phyloP scores from a whole-genome alignment of 2,888 invertebrate genomes.

The Lycia hirtaria region DNA sequence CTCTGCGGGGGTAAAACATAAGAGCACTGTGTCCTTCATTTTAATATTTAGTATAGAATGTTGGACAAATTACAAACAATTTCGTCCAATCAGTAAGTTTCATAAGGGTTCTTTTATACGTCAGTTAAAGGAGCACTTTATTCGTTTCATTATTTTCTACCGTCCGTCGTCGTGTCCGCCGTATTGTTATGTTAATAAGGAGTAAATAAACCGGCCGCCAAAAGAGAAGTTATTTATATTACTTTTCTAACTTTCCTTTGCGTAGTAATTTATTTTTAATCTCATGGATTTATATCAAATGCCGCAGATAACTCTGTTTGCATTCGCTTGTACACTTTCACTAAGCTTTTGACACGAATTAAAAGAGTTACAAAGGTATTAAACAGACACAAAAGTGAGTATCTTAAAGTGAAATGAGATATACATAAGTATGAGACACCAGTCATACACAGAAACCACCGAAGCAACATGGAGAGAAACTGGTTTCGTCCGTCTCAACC shows the following conservation, averaged over 20 bases:
- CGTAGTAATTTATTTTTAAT: constrained; percentile 7
- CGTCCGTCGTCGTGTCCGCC: constrained; percentile 12
- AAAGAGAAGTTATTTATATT: constrained; percentile 9
- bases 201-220: constrained; percentile 8
- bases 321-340: neutral
- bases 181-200: constrained; percentile 22
- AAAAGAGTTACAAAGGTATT: neutral
- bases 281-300: constrained; percentile 1
- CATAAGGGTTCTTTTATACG: constrained; percentile 24
- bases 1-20: constrained; percentile 1
- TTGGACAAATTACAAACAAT: constrained; percentile 21
- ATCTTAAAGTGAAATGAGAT: neutral
- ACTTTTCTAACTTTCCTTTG: constrained; percentile 10
- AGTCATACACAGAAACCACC: constrained; percentile 7
- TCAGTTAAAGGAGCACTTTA: constrained; percentile 20
- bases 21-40: neutral
- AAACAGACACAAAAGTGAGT: neutral
- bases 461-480: constrained; percentile 20
- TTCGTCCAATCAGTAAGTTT: constrained; percentile 20
- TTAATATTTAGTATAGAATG: no score
- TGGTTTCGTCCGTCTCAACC: constrained; percentile 21
- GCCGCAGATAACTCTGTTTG: neutral
- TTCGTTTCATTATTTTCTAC: constrained; percentile 21
- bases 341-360: neutral
- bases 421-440: neutral